Percentiles rank a stretch among this genome's conserved stretches.
Evolutionary conservation across 2,888 invertebrate species (phyloP).

Genomic region (Cerastoderma edule): DNA sequence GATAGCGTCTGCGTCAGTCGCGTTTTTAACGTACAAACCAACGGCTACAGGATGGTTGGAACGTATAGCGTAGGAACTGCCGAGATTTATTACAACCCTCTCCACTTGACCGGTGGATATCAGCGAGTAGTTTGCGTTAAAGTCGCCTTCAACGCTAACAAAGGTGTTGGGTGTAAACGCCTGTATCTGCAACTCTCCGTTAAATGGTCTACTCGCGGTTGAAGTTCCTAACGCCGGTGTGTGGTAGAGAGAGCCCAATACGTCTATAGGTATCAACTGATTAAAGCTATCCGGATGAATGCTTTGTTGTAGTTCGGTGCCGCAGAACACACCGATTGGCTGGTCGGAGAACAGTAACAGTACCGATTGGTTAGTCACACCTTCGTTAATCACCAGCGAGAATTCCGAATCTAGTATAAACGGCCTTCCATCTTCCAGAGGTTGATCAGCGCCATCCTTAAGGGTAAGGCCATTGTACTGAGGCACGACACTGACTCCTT

Average conservation of each 20-base stretch:
- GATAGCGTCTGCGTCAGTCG: background rate
- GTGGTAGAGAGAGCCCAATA: constrained; percentile 24
- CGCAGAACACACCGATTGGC: constrained; percentile 32
- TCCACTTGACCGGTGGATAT: constrained; percentile 3
- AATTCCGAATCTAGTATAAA: background rate
- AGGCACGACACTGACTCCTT: background rate
- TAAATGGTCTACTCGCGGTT: constrained; percentile 13
- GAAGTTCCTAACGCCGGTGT: constrained; percentile 24
- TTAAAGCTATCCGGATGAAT: constrained; percentile 2
- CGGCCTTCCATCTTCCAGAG: background rate
- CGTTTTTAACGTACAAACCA: background rate
- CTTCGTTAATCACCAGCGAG: too few species aligned
- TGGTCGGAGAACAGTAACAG: constrained; percentile 28
- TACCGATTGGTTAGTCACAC: too few species aligned
- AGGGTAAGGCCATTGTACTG: background rate
- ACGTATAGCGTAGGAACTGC: background rate
- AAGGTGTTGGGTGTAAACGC: constrained; percentile 35
- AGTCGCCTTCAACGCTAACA: constrained; percentile 33
- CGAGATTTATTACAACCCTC: constrained; percentile 2
- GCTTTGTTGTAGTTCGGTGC: background rate
- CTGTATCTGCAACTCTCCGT: constrained; percentile 25
- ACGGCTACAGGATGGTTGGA: constrained; percentile 16
- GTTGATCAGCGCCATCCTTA: background rate
- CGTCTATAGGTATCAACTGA: constrained; percentile 21
- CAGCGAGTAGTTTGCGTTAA: constrained; percentile 12